Evolutionary conservation across 2,888 invertebrate genomes (phyloP).

Genomic region (Prosopocoilus inquinatus): DNA sequence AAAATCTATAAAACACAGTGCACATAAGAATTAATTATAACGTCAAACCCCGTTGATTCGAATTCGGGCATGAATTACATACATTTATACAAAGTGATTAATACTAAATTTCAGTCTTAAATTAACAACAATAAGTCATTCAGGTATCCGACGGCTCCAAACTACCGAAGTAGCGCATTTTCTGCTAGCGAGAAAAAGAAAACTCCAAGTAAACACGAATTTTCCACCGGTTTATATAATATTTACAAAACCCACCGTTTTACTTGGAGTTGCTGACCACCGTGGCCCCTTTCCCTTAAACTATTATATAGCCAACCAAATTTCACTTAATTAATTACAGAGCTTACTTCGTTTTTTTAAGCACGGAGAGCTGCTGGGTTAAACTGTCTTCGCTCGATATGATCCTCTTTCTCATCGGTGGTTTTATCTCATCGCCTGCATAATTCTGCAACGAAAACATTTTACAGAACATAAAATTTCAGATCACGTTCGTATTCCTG

Average conservation of each 20-base stretch:
- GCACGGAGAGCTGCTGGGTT: slow-evolving; percentile 62
- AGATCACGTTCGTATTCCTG: neutral
- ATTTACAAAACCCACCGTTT: too few species aligned
- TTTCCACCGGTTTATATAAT: too few species aligned
- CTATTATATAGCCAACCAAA: too few species aligned
- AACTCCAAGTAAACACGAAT: too few species aligned
- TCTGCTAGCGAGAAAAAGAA: too few species aligned
- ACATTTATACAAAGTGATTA: slow-evolving; percentile 23
- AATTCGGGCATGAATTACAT: slow-evolving; percentile 17
- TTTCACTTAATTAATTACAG: neutral
- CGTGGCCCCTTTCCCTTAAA: too few species aligned
- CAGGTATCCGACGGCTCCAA: slow-evolving; percentile 12
- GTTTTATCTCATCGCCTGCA: slow-evolving; percentile 35
- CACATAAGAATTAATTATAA: slow-evolving; percentile 2
- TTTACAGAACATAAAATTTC: slow-evolving; percentile 2
- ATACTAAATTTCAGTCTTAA: slow-evolving; percentile 31
- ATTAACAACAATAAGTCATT: slow-evolving; percentile 24
- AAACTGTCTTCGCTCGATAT: slow-evolving; percentile 63
- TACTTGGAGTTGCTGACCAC: too few species aligned
- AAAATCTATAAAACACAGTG: neutral
- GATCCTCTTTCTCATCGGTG: slow-evolving; percentile 63
- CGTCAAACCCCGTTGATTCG: slow-evolving; percentile 21
- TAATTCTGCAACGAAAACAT: slow-evolving; percentile 41
- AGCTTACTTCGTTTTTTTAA: slow-evolving; percentile 62
- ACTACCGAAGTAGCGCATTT: neutral